phyloP scores from a whole-genome alignment of 2,888 invertebrate species.

The Andrena minutula region DNA sequence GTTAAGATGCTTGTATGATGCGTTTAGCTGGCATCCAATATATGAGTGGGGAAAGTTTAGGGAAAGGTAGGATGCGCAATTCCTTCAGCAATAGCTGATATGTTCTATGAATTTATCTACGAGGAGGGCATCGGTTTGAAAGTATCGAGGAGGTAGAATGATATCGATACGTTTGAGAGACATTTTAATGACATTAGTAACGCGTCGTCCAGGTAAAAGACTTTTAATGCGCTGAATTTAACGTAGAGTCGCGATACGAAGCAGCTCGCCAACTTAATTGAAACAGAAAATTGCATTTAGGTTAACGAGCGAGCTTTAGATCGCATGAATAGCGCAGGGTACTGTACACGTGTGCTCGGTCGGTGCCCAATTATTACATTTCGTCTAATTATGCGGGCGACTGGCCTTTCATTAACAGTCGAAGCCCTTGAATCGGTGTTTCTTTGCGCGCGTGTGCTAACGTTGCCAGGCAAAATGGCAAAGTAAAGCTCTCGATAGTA shows the following conservation, averaged over 20 bases:
- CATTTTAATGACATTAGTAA: constrained; percentile 15
- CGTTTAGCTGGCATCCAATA: too few relatives aligned
- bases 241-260: neutral
- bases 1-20: too few relatives aligned
- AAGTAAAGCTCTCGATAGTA: constrained; percentile 24
- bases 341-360: neutral
- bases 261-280: constrained; percentile 19
- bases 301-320: constrained; percentile 33
- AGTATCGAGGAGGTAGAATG: neutral
- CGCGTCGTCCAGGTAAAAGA: constrained; percentile 7
- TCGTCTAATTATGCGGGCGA: constrained; percentile 1
- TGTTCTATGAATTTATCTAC: neutral
- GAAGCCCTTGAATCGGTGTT: neutral
- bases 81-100: too few relatives aligned
- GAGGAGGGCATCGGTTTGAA: neutral
- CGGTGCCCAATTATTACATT: constrained; percentile 23
- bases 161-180: constrained; percentile 20
- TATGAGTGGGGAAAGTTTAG: too few relatives aligned
- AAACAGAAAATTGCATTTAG: constrained; percentile 40
- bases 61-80: too few relatives aligned
- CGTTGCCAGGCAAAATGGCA: constrained; percentile 11
- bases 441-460: neutral
- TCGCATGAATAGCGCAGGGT: constrained; percentile 9
- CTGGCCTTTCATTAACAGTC: neutral
- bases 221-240: constrained; percentile 18